phyloP scores from a whole-genome alignment of 2,797 vertebrate species.

The Eidolon dupreanum region DNA sequence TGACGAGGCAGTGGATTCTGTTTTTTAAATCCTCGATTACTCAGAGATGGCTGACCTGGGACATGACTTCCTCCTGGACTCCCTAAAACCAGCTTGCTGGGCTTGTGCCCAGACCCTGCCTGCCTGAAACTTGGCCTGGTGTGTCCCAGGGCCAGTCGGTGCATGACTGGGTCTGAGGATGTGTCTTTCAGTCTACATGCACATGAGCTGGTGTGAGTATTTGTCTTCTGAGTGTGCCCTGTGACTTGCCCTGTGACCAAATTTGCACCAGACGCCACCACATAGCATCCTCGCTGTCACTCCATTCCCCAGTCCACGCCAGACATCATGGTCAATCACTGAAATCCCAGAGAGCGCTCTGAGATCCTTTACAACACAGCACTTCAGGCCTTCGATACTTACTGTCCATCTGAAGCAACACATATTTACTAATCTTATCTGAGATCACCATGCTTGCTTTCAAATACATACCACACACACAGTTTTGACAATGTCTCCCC shows the following conservation, averaged over 20 bases:
- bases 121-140: background rate
- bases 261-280: background rate
- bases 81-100: background rate
- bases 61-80: background rate
- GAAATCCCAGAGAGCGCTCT: background rate
- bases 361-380: fast-evolving
- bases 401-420: background rate
- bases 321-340: background rate
- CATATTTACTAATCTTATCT: background rate
- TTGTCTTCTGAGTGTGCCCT: background rate
- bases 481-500: background rate
- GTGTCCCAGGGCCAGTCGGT: background rate
- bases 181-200: background rate
- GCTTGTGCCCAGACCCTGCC: background rate
- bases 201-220: fast-evolving
- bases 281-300: fast-evolving
- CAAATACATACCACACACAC: too few species aligned
- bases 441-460: background rate
- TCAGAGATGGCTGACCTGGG: background rate
- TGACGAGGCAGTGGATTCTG: background rate
- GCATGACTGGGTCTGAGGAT: background rate
- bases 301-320: fast-evolving
- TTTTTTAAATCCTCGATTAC: background rate
- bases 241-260: background rate
- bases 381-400: background rate